Base-by-base conservation (phyloP, 2,113 vertebrate genomes). In the Melanocharis versteri region DNA sequence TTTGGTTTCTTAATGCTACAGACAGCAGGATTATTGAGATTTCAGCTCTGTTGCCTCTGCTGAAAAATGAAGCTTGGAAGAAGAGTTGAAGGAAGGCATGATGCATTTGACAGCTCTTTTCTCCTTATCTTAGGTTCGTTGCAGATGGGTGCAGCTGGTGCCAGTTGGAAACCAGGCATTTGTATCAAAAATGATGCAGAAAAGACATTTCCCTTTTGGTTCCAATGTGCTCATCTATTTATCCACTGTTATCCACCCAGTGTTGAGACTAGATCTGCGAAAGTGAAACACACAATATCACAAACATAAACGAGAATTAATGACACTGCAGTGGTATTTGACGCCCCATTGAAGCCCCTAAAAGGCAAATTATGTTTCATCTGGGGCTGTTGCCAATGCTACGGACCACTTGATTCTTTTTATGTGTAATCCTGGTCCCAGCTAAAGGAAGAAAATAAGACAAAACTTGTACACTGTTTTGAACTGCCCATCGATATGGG, bases 81-180 rank as follows among this genome's bases (percentile, higher is more conserved):
- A 56, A 91, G 76, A 91, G 51, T 35, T 89, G 95, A 93, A 77
- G 77, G 93, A 45, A 93, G 53, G 44, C 68, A 62, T 51, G 76
- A 85, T 84, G 87, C 37, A 37, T 91, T 51, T 89, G 83, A 89
- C 87, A 89, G 70, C 65, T 92, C 88, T 45, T 73, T 71, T 83
- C 65, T 81, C 50, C 76, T 89, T 60, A 48, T 93, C 89, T 87
- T 70, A 26, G 72, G 80, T 66, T 93, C 2, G 10, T 28, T 95
- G 89, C 90, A 97, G 94, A 93, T 83, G 91, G 93, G 42, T 89
- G 28, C 91, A 86, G 91, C 86, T 94, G 89, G 39, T 96, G 72
- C 80, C 91, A 87, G 69, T 18, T 93, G 79, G 79, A 83, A 81
- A 90, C 56, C 58, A 93, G 79, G 50, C 37, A 58, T 73, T 94